Base-by-base conservation (phyloP, 2,113 vertebrate species). In the Neotoma lepida region DNA sequence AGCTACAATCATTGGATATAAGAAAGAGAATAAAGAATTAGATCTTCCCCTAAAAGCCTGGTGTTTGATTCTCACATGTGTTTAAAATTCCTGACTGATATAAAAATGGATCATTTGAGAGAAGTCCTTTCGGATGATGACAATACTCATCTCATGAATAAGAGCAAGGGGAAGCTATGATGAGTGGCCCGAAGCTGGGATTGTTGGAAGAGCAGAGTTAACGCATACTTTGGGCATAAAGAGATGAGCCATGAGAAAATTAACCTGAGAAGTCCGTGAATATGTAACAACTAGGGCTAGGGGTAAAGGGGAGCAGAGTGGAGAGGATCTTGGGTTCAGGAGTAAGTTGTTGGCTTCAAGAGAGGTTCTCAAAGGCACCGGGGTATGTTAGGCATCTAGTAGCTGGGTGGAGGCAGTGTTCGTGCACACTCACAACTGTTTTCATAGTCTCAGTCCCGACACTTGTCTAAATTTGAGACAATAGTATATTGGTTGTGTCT, bases 11-110 rank as follows among this genome's bases (percentile, higher is more conserved):
- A 86, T 78, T 80, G 87, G 86, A 85, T 95, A 89, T 95, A 95
- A 96, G 95, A 96, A 95, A 95, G 90, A 66, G 91, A 95, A 97
- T 95, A 95, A 89, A 94, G 93, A 95, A 96, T 95, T 87, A 90
- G 94, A 93, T 95, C 88, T 96, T 96, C 94, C 93, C 88, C 89
- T 81, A 7, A n/a, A 96, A 85, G 93, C 85, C 71, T 86, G 66
- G 76, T 24, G 84, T 82, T 96, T 88, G 77, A 94, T 91, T 94
- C 95, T 94, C 97, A 96, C 89, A 93, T 92, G 89, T 95, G 93
- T 97, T 97, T 95, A 97, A 96, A 95, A 96, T 96, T 96, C 91
- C 86, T 87, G 77, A 89, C 80, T 93, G 58, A 93, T 94, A 96
- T 70, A 93, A 96, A 97, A 96, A 95, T 84, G 93, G 66, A 82